Conservation (phyloP, 1,140 invertebrate species). For the Leguminivora glycinivorella region DNA sequence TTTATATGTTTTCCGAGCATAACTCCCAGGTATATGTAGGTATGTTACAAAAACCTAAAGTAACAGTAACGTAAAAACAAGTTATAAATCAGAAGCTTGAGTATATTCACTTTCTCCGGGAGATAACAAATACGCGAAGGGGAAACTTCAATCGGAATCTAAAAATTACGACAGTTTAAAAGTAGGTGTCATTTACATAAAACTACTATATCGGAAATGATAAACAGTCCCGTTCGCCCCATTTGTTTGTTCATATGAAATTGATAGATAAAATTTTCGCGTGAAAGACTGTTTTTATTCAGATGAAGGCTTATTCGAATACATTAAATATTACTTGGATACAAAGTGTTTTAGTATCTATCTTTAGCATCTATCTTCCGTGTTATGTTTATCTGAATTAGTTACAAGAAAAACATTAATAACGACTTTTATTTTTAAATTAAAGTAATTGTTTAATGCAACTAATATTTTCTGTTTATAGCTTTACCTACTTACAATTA, state of each 20-base stretch:
- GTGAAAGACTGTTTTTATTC: neutral
- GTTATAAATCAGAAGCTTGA: constrained; percentile 64
- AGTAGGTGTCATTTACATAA: constrained; percentile 77
- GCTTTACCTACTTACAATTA: too few relatives aligned
- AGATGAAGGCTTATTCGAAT: neutral
- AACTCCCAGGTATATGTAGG: too few relatives aligned
- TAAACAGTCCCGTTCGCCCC: constrained; percentile 55
- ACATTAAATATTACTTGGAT: neutral
- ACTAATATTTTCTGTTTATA: too few relatives aligned
- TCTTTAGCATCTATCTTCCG: too few relatives aligned
- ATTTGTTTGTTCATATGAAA: constrained; percentile 62
- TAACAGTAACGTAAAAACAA: constrained; percentile 41
- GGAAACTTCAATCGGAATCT: constrained; percentile 73
- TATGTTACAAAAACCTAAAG: neutral
- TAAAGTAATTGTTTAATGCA: too few relatives aligned
- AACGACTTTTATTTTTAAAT: too few relatives aligned
- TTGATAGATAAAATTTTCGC: constrained; percentile 12
- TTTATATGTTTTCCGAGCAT: too few relatives aligned
- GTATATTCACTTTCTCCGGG: constrained; percentile 66
- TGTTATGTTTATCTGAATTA: too few relatives aligned
- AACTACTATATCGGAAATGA: constrained; percentile 74
- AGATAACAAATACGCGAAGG: constrained; percentile 73
- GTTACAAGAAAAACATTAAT: too few relatives aligned
- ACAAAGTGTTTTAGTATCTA: too few relatives aligned
- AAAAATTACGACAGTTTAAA: constrained; percentile 79